Conservation (phyloP, 2,888 invertebrate species). For the Oeneis ivallda region DNA sequence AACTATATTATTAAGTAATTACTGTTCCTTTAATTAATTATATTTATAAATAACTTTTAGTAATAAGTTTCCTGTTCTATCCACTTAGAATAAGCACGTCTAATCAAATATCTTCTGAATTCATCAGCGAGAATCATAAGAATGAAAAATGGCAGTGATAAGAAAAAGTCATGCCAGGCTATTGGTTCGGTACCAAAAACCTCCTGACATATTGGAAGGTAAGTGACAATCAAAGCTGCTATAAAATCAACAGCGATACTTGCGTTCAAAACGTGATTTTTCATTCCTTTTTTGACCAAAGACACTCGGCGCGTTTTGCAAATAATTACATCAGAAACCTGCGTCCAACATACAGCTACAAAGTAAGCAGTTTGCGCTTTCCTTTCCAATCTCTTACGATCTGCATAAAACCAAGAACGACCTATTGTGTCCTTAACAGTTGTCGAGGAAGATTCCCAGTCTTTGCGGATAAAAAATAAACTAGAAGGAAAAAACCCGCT, state of each 20-base stretch:
- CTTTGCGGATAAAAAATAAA: conserved; percentile 85
- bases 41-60: conserved; percentile 50
- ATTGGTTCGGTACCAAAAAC: conserved; percentile 87
- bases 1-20: background rate
- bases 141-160: conserved; percentile 87
- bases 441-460: conserved; percentile 86
- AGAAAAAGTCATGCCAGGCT: conserved; percentile 85
- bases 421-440: conserved; percentile 87
- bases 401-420: conserved; percentile 86
- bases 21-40: background rate
- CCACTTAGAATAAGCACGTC: conserved; percentile 86
- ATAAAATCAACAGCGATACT: conserved; percentile 84
- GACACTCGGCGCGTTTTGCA: conserved; percentile 90
- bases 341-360: conserved; percentile 88
- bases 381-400: conserved; percentile 86
- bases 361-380: conserved; percentile 91
- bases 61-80: conserved; percentile 89
- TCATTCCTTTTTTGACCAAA: conserved; percentile 88
- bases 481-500: conserved; percentile 87
- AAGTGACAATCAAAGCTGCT: conserved; percentile 85
- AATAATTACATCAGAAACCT: conserved; percentile 89
- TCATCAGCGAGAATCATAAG: conserved; percentile 90
- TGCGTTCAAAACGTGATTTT: conserved; percentile 83
- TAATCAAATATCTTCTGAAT: conserved; percentile 85
- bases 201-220: conserved; percentile 85